Evolutionary conservation across 2,888 invertebrate genomes (phyloP).

Genomic region (Noctua janthe): DNA sequence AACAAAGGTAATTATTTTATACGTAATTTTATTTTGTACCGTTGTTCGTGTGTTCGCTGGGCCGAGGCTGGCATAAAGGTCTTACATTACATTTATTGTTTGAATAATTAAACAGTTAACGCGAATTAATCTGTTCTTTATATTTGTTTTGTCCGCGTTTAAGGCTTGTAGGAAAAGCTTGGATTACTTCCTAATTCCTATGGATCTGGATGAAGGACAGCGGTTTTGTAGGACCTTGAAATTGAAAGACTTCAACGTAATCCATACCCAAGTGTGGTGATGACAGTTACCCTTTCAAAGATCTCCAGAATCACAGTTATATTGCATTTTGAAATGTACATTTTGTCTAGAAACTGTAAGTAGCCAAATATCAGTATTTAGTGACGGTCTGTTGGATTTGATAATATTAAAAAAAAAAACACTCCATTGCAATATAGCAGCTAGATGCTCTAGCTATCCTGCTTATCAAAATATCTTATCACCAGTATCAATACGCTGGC

Average conservation of each 20-base stretch:
- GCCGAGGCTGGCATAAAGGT: conserved; percentile 44
- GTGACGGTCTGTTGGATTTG: background rate
- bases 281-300: background rate
- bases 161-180: conserved; percentile 11
- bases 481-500: conserved; percentile 52
- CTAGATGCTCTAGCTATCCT: conserved; percentile 21
- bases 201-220: conserved; percentile 2
- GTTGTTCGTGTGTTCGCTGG: conserved; percentile 46
- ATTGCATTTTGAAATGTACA: background rate
- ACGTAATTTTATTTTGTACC: conserved; percentile 54
- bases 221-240: background rate
- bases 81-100: conserved; percentile 57
- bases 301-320: background rate
- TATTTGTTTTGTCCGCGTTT: conserved; percentile 44
- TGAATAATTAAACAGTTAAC: conserved; percentile 62
- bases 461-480: conserved; percentile 55
- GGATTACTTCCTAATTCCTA: conserved; percentile 28
- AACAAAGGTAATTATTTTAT: conserved; percentile 59
- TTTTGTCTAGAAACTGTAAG: background rate
- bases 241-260: background rate
- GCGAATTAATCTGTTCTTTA: conserved; percentile 59
- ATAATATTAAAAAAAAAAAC: background rate
- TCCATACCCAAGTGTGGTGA: background rate
- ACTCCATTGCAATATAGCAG: background rate
- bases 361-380: background rate